Conservation (phyloP, 2,797 vertebrate species). For the Danio choprae region DNA sequence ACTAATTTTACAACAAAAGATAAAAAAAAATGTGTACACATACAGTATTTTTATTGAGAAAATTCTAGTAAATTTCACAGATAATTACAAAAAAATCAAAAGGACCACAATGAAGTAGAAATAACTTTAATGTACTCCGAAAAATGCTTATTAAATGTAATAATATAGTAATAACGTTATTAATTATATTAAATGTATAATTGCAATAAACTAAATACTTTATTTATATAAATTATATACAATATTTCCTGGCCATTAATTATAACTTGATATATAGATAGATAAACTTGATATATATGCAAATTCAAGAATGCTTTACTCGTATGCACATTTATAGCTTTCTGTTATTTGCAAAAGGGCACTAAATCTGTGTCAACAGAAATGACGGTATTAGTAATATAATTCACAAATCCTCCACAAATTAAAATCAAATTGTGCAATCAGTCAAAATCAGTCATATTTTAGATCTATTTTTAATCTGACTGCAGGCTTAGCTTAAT, state of each 20-base stretch:
- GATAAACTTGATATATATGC: no score
- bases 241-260: no score
- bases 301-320: neutral
- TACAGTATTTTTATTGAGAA: no score
- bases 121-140: neutral
- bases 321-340: neutral
- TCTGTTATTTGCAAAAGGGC: neutral
- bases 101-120: no score
- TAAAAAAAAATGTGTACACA: no score
- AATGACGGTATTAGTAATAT: neutral
- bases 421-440: neutral
- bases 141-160: neutral
- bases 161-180: neutral
- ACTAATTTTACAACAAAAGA: neutral
- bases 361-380: neutral
- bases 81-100: no score
- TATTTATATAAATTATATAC: no score
- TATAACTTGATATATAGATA: no score
- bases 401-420: neutral
- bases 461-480: neutral
- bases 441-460: neutral
- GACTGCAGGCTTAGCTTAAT: neutral
- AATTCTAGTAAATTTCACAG: no score
- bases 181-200: neutral
- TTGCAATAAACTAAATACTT: neutral